Evolutionary conservation across 2,797 vertebrate species (phyloP), one percentile per base, ranked within the genome.

Genomic region (Tauraco hartlaubi): DNA sequence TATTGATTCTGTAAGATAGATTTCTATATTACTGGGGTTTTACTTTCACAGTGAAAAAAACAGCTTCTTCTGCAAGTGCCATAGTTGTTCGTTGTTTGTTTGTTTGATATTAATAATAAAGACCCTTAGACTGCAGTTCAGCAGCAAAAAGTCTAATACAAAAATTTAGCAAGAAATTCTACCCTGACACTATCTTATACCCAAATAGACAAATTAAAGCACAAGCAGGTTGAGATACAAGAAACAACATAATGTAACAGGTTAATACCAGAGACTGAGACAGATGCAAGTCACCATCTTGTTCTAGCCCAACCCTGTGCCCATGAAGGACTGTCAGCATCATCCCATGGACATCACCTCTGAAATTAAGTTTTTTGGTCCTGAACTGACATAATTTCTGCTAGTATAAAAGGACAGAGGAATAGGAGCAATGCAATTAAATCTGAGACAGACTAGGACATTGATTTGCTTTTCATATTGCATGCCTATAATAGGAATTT

Each of bases 21-120:
- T 10, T 28, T 81, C 59, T 72, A n/a, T 68, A 35, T 62, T 63
- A 54, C 4, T 31, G 15, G 8, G 7, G 10, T 69, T 86, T 90
- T 89, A 22, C 21, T 82, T 76, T 94, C 62, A 54, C 4, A 7
- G 16, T 68, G 56, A 75, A 84, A 90, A 63, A 73, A 83, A 29
- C 16, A 56, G 6, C 46, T 69, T 3, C 16, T 91, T 89, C 61
- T 77, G 31, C 11, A 84, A 81, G 74, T 58, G 21, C 5, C 55
- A 75, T 14, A 33, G 13, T 6, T 26, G 0, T 1, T 25, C 6
- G 39, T 48, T 29, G 0, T 2, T 22, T 22, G 3, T 17, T 79
- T 67, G 4, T 21, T 44, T 68, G 78, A 19, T 44, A 23, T 51
- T 48, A 82, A 29, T 62, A 72, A 55, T 31, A 67, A 85, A 63